These are phyloP conservation scores for Crocallis elinguaria DNA, from an alignment of 2,888 invertebrate species.

Conservation along the genomic window DNA sequence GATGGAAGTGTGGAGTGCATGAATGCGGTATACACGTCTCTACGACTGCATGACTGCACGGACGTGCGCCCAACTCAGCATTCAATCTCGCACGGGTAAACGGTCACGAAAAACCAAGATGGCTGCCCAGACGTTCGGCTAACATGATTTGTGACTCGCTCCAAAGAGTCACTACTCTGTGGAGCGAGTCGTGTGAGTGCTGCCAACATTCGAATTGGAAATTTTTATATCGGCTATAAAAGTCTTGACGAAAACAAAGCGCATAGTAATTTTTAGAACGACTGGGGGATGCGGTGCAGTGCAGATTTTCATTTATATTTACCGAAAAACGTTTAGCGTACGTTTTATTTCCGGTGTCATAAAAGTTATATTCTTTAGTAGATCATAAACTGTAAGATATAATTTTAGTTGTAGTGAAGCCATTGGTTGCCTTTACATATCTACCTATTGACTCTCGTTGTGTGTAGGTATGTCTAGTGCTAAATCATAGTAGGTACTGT, in stretches of 20 bases:
- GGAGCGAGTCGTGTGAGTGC: constrained; percentile 51
- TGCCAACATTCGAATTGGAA: constrained; percentile 64
- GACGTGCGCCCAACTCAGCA: constrained; percentile 42
- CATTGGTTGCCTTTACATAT: too few species aligned
- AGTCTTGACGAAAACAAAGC: constrained; percentile 28
- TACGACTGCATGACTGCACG: constrained; percentile 23
- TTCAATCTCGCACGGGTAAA: constrained; percentile 56
- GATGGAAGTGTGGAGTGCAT: constrained; percentile 28
- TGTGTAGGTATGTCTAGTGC: too few species aligned
- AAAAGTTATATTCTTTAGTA: too few species aligned
- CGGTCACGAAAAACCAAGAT: constrained; percentile 61
- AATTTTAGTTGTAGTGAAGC: too few species aligned
- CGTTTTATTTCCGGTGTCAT: background rate
- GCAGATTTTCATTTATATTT: constrained; percentile 2
- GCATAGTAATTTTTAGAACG: constrained; percentile 8
- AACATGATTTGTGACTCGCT: constrained; percentile 68
- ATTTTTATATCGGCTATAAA: constrained; percentile 53
- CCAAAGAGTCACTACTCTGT: constrained; percentile 57
- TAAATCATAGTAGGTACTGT: too few species aligned
- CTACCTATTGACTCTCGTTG: too few species aligned
- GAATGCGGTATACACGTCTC: too few species aligned
- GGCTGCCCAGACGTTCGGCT: constrained; percentile 53
- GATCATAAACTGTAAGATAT: too few species aligned
- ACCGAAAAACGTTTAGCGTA: background rate
- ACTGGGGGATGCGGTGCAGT: background rate